Evolutionary conservation across 2,797 vertebrate species (phyloP), one percentile per base, ranked within the genome.

Genomic region (Tenualosa ilisha): DNA sequence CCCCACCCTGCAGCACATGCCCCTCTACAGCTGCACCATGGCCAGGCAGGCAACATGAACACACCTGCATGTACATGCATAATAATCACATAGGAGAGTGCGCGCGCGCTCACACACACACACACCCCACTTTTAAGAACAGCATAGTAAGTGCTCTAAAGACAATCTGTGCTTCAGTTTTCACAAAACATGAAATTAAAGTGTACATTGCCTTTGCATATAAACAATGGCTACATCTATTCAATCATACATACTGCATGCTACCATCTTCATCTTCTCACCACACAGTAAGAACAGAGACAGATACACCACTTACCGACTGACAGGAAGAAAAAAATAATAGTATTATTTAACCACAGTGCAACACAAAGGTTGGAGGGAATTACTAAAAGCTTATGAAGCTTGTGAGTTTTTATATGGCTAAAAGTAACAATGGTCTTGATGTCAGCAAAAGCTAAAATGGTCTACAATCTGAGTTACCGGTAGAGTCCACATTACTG

Each of bases 11-110:
- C 46, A 56, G 75, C 87, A 83, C 88, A 87, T 87, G 85, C 83
- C 89, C 88, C 89, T 90, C 92, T 88, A 90, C 95, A 95, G 94
- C 95, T 95, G 94, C 93, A 94, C 87, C 59, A 86, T 88, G 91
- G 89, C 88, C 91, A 88, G 91, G 40, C 40, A 43, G 91, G 40
- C 40, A 43, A 43, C 43, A 84, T 90, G 40, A 13, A 24, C 89
- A 91, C 63, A 65, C 63, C 61, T 94, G 94, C 94, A 94, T 92
- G 94, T 93, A 93, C 26, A 72, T 72, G 65, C 68, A 31, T 31
- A 31, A 75, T 40, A 40, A 40, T 75, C 68, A 75, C 68, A 40
- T 11, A 31, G 1, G 65, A 26, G 13, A 13, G 4, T 24, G 9
- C 85, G 50, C 88, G 86, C 87, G 50, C 49, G 43, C 46, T 81